Conservation (phyloP, 2,888 invertebrate genomes). For the Lepeophtheirus nordmannii region DNA sequence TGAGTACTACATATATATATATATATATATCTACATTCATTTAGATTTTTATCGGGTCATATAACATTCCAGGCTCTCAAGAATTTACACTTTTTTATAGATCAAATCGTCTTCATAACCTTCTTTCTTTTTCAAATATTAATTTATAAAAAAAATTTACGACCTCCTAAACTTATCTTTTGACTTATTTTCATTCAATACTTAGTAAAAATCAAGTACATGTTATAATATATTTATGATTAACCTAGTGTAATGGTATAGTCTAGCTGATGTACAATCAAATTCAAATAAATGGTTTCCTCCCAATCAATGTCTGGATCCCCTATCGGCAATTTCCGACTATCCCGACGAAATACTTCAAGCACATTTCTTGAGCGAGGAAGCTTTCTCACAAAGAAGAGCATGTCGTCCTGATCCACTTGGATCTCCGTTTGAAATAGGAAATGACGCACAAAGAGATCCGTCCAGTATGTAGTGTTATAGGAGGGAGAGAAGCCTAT, state of each 20-base stretch:
- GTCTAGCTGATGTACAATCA: constrained; percentile 93
- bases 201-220: too few species aligned
- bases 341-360: constrained; percentile 67
- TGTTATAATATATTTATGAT: too few species aligned
- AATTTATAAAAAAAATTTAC: too few species aligned
- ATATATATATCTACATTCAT: too few species aligned
- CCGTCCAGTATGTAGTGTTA: constrained; percentile 87
- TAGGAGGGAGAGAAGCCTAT: neutral
- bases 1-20: too few species aligned
- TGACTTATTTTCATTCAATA: too few species aligned
- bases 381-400: constrained; percentile 86
- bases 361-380: neutral
- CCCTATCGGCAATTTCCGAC: constrained; percentile 85
- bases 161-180: too few species aligned
- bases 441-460: constrained; percentile 59
- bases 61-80: too few species aligned
- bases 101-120: too few species aligned
- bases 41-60: too few species aligned
- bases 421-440: constrained; percentile 72
- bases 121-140: too few species aligned
- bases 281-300: constrained; percentile 93
- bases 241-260: constrained; percentile 69
- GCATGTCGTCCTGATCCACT: constrained; percentile 79
- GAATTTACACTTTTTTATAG: too few species aligned
- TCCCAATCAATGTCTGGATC: constrained; percentile 97